Conservation (phyloP, 1,140 invertebrate species). For the Macrobrachium rosenbergii region DNA sequence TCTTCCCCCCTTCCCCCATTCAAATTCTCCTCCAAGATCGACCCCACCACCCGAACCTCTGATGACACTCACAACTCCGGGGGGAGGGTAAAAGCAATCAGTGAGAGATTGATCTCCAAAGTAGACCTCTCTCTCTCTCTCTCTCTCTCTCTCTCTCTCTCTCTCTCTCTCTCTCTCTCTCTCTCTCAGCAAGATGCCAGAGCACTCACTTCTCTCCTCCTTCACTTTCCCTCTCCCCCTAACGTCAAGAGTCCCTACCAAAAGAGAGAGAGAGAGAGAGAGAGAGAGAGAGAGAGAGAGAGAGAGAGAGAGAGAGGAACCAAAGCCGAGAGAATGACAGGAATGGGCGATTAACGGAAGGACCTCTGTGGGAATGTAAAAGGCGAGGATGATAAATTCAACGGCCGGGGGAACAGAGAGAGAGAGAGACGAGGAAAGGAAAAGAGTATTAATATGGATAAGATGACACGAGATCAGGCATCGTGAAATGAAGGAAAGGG, state of each 20-base stretch:
- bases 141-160: neutral
- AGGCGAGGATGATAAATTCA: no score
- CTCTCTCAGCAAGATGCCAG: no score
- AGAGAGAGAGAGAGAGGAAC: no score
- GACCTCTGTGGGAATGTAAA: neutral
- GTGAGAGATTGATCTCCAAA: neutral
- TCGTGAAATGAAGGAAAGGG: no score
- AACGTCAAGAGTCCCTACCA: neutral
- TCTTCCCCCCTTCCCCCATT: neutral
- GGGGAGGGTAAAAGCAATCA: neutral
- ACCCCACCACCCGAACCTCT: neutral
- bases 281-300: no score
- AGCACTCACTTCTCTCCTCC: no score
- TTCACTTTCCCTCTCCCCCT: neutral
- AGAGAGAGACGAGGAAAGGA: neutral
- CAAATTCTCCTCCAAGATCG: neutral
- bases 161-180: slow-evolving; percentile 3
- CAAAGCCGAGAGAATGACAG: neutral
- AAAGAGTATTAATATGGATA: no score
- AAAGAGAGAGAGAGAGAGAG: neutral
- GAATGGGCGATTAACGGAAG: neutral
- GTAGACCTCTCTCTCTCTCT: no score
- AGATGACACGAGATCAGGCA: no score
- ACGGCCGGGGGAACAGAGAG: no score
- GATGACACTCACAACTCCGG: neutral